Conservation (phyloP, 2,797 vertebrate genomes). For the Pipistrellus kuhlii region DNA sequence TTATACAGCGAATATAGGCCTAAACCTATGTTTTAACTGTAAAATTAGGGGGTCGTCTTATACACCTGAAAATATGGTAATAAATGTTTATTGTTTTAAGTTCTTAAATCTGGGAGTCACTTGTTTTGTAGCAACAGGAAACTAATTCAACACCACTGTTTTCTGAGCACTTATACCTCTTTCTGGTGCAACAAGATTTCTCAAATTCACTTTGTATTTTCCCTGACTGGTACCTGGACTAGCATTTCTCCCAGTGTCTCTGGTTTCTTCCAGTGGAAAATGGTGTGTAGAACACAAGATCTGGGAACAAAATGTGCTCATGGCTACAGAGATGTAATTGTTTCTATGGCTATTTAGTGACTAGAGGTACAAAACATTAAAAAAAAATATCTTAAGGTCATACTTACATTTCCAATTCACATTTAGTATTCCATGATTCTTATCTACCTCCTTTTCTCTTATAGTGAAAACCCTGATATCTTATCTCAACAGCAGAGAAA, state of each 20-base stretch:
- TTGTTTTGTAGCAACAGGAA: neutral
- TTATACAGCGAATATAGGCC: no score
- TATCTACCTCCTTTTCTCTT: neutral
- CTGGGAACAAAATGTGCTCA: neutral
- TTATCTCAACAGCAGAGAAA: neutral
- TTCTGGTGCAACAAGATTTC: neutral
- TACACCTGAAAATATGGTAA: no score
- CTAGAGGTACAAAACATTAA: neutral
- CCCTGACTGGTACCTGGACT: neutral
- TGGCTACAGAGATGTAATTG: neutral
- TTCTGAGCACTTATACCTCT: neutral
- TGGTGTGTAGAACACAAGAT: neutral
- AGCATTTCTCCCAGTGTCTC: neutral
- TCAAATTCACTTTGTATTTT: conserved; percentile 20
- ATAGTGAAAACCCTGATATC: neutral
- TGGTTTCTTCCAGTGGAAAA: neutral
- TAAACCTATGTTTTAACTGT: no score
- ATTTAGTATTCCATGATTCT: neutral
- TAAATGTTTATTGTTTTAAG: neutral
- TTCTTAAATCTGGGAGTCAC: neutral
- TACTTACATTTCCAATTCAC: neutral
- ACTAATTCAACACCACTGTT: neutral
- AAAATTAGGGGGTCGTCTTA: no score
- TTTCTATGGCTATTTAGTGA: neutral
- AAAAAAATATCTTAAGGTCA: neutral